These are phyloP conservation scores for Pangasius mekongensis DNA, from an alignment of 2,797 vertebrate species.

Conservation along the genomic window DNA sequence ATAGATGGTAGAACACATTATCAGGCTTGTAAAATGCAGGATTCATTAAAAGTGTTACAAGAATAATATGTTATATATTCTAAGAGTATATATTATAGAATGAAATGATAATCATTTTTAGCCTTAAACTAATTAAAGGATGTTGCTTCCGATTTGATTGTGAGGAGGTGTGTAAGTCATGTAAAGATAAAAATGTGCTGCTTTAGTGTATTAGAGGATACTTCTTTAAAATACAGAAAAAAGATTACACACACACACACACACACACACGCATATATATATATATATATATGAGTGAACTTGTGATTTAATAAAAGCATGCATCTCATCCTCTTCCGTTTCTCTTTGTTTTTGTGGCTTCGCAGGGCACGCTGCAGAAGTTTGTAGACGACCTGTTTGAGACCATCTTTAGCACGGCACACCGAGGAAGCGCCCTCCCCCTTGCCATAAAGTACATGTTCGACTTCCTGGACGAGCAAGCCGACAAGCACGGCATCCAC, in stretches of 20 bases:
- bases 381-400: slow-evolving; percentile 98
- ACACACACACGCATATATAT: too few relatives aligned
- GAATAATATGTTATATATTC: background rate
- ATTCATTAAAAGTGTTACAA: background rate
- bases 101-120: background rate
- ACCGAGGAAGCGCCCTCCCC: slow-evolving; percentile 92
- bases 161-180: background rate
- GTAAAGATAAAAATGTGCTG: background rate
- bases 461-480: slow-evolving; percentile 97
- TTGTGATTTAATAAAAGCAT: background rate
- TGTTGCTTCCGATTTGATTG: background rate
- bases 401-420: slow-evolving; percentile 98
- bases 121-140: background rate
- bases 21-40: background rate
- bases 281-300: background rate
- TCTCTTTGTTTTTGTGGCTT: slow-evolving; percentile 13
- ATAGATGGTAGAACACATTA: background rate
- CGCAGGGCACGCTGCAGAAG: slow-evolving; percentile 95
- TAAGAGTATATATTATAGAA: background rate
- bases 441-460: slow-evolving; percentile 99
- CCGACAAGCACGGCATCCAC: slow-evolving; percentile 93
- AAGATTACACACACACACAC: background rate
- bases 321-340: background rate
- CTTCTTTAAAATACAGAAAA: background rate
- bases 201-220: background rate